A percentile compares a stretch with the other conserved stretches of the same genome.
Conservation (phyloP, 2,113 vertebrate genomes). For the Cervus canadensis region DNA sequence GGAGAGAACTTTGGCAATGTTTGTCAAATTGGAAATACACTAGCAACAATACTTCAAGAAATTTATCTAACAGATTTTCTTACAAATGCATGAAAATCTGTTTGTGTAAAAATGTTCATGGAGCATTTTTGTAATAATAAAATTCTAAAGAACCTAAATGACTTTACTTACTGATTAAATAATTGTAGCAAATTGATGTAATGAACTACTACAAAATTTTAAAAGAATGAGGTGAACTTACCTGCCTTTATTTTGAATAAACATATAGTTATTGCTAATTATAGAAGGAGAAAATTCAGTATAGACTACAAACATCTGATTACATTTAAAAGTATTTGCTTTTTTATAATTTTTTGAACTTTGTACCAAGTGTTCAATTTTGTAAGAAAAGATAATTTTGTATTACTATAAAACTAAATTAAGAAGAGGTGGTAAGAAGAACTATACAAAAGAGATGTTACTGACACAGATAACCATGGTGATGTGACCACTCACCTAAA, state of each 20-base stretch:
- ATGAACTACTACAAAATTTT: neutral
- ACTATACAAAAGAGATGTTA: neutral
- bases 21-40: neutral
- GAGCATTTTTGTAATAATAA: neutral
- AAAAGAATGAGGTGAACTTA: neutral
- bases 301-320: neutral
- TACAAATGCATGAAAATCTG: neutral
- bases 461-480: rapidly evolving
- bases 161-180: neutral
- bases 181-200: neutral
- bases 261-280: neutral
- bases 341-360: neutral
- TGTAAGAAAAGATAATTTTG: neutral
- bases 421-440: neutral
- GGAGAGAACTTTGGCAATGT: neutral
- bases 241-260: neutral
- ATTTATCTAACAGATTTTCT: neutral
- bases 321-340: neutral
- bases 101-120: neutral
- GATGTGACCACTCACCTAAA: neutral
- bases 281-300: neutral
- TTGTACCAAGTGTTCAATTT: neutral
- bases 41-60: neutral
- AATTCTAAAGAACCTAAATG: neutral
- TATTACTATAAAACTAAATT: neutral